These are phyloP conservation scores for Python bivittatus DNA, from an alignment of 2,113 vertebrate genomes.

Conservation along the genomic window DNA sequence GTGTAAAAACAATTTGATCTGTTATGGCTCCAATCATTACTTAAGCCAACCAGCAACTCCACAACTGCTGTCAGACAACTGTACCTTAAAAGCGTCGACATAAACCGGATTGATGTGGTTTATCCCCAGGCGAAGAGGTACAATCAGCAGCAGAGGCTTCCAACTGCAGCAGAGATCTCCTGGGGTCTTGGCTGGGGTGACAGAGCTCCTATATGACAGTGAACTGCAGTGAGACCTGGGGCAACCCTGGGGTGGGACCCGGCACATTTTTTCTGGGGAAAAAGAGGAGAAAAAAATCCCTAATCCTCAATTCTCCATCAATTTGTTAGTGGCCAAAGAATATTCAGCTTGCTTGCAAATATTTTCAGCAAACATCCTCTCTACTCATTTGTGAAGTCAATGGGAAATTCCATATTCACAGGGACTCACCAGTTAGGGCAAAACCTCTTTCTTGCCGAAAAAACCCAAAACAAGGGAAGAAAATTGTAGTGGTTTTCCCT, in stretches of 20 bases:
- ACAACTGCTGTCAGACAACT: background rate
- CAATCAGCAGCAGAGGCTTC: conserved; percentile 86
- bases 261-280: conserved; percentile 83
- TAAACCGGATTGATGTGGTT: conserved; percentile 90
- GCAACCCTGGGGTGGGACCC: conserved; percentile 60
- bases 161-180: conserved; percentile 67
- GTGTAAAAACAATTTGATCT: background rate
- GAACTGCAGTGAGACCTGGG: conserved; percentile 39
- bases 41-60: background rate
- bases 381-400: background rate
- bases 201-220: conserved; percentile 47
- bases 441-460: background rate
- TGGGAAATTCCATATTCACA: background rate
- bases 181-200: conserved; percentile 48
- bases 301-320: background rate
- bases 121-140: conserved; percentile 86
- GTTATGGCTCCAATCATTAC: conserved; percentile 39
- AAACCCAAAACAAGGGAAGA: background rate
- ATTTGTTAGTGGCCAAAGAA: background rate
- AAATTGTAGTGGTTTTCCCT: no score
- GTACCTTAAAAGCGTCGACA: conserved; percentile 84
- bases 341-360: background rate
- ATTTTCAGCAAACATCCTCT: background rate
- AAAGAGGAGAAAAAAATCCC: background rate
- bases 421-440: background rate